Evolutionary conservation across 1,140 invertebrate species (phyloP).

Genomic region (Penaeus indicus): DNA sequence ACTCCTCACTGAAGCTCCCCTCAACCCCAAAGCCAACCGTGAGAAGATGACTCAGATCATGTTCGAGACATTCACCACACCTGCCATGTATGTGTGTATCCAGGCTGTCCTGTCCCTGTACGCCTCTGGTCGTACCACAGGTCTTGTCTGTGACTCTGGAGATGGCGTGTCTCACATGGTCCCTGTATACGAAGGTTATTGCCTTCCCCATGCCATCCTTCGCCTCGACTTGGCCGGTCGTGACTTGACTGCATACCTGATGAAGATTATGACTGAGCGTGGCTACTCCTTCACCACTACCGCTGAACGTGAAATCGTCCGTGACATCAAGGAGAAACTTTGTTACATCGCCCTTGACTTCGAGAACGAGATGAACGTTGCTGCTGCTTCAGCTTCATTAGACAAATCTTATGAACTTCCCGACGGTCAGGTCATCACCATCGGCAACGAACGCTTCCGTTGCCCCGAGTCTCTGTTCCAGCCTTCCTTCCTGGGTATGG

Average conservation of each 20-base stretch:
- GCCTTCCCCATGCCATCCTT: not conserved
- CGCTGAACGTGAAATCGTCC: conserved; percentile 74
- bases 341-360: conserved; percentile 59
- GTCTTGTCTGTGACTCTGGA: too few relatives aligned
- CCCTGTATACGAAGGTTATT: too few relatives aligned
- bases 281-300: conserved; percentile 69
- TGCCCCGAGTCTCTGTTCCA: conserved; percentile 19
- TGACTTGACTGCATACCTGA: conserved; percentile 75
- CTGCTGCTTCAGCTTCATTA: not conserved
- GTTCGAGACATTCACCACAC: conserved; percentile 72
- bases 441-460: conserved; percentile 8
- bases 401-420: conserved; percentile 17
- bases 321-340: conserved; percentile 86
- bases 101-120: too few relatives aligned
- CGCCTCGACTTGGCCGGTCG: conserved; percentile 70
- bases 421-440: conserved; percentile 14
- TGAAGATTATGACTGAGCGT: conserved; percentile 73
- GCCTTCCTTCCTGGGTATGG: conserved; percentile 33
- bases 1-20: conserved; percentile 87
- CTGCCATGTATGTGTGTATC: too few relatives aligned
- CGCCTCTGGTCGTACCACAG: too few relatives aligned
- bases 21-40: conserved; percentile 91
- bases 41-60: conserved; percentile 86
- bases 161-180: too few relatives aligned
- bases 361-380: conserved; percentile 19